Base-by-base conservation (phyloP, 2,888 invertebrate genomes). In the Luperina testacea region DNA sequence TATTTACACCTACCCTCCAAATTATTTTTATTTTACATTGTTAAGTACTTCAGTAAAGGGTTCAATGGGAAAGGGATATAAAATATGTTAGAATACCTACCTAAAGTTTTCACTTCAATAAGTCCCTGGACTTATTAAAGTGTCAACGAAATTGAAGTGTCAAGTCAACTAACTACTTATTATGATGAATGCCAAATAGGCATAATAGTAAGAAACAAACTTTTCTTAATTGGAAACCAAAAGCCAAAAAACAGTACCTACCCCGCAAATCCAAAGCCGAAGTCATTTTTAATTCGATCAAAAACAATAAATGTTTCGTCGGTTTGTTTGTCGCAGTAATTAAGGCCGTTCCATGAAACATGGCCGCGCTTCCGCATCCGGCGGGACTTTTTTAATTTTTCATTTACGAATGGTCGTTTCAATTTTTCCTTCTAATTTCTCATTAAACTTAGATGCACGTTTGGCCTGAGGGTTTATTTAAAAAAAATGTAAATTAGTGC, bases 391-490 rank as follows among this genome's bases (percentile, higher is more conserved):
- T 95, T 94, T 95, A 95, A 95, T 95, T 95, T 95, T 95, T 95
- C 94, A 95, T 95, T 95, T 94, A 94, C 94, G 94, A 92, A 89
- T 91, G 91, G 87, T 90, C 92, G 90, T 95, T 94, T 93, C 94
- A 94, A 95, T 95, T 95, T 95, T 95, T 94, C 91, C 89, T 81
- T 92, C 91, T 95, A 95, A 95, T 95, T 95, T 95, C 93, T 94
- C 94, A 95, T 95, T 95, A 93, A 95, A 95, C 92, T 95, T 95
- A 90, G 92, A 87, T 88, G 91, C 92, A 92, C 92, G 93, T 91
- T 92, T 91, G 92, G 91, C 91, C 93, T 88, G 85, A 72, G 81
- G 90, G 92, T 90, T 71, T 53, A 15, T 70, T 90, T 92, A 45
- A 45, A 45, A 45, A 82, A 90, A 90, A 92, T 91, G 89, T 87